phyloP scores from a whole-genome alignment of 2,113 vertebrate species.

The Ancistrus triradiatus region DNA sequence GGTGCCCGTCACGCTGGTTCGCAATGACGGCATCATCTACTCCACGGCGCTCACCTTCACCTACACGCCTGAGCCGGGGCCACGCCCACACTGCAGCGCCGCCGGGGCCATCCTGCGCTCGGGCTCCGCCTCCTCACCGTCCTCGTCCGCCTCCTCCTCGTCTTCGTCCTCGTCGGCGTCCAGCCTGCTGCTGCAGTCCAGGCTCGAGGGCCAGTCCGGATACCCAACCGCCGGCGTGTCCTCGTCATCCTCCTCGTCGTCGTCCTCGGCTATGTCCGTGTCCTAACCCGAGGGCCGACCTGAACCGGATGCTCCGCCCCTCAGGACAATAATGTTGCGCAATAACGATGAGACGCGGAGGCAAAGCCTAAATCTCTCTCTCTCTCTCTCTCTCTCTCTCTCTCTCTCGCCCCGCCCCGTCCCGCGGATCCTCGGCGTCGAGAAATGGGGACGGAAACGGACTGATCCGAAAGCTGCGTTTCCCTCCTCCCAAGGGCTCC shows the following conservation, averaged over 20 bases:
- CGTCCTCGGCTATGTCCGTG: constrained; percentile 78
- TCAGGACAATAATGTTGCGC: constrained; percentile 1
- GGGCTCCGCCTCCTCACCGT: constrained; percentile 74
- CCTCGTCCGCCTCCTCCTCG: constrained; percentile 56
- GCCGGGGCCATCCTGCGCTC: constrained; percentile 90
- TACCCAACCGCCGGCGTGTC: constrained; percentile 79
- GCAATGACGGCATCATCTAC: constrained; percentile 94
- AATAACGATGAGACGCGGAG: no score
- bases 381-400: background rate
- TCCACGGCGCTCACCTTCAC: constrained; percentile 96
- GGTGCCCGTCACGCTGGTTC: constrained; percentile 93
- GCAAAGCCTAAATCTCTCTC: no score
- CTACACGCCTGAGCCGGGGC: constrained; percentile 94
- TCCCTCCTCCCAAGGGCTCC: constrained; percentile 33
- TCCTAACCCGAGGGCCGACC: constrained; percentile 70
- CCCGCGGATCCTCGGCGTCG: no score
- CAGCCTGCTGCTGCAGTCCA: constrained; percentile 43
- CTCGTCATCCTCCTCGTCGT: constrained; percentile 66
- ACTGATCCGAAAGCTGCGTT: background rate
- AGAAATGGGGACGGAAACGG: no score
- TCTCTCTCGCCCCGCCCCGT: no score
- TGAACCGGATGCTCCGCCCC: no score
- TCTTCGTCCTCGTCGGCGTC: constrained; percentile 62
- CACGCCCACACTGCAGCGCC: constrained; percentile 90
- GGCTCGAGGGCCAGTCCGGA: constrained; percentile 67